phyloP scores from a whole-genome alignment of 1,140 invertebrate genomes.

The Sinella curviseta region DNA sequence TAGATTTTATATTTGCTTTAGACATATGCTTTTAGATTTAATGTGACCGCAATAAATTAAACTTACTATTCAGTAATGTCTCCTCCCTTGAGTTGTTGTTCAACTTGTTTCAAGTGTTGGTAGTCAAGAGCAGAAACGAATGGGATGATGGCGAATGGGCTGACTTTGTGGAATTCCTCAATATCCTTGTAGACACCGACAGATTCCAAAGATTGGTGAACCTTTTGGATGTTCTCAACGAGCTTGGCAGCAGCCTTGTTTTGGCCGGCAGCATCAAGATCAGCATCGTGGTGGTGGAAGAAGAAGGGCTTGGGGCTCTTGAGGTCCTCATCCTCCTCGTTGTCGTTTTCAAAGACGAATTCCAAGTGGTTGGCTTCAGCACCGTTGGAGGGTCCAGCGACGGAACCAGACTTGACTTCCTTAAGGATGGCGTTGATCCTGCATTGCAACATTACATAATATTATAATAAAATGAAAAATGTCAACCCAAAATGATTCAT shows the following conservation, averaged over 20 bases:
- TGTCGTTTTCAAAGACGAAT: conserved; percentile 39
- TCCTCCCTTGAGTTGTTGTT: conserved; percentile 37
- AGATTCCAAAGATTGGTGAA: conserved; percentile 36
- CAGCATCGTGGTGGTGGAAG: conserved; percentile 41
- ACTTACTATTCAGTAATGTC: conserved; percentile 40
- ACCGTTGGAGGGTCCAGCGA: conserved; percentile 38
- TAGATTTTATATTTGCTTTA: not conserved
- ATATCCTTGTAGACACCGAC: conserved; percentile 40
- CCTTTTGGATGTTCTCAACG: conserved; percentile 37
- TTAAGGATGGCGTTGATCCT: conserved; percentile 28
- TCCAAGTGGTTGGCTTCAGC: conserved; percentile 37
- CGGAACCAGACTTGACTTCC: conserved; percentile 9
- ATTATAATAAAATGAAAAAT: not conserved
- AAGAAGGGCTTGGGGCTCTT: conserved; percentile 41
- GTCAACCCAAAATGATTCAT: not conserved
- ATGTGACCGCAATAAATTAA: too few relatives aligned
- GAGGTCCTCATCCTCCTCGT: conserved; percentile 38
- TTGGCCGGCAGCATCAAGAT: conserved; percentile 28
- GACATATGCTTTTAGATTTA: too few relatives aligned
- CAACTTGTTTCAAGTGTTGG: conserved; percentile 41
- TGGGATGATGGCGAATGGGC: conserved; percentile 42
- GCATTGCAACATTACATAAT: not conserved
- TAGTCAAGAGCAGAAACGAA: conserved; percentile 41
- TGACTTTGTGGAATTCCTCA: conserved; percentile 42
- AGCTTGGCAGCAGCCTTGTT: conserved; percentile 32